Evolutionary conservation across 2,888 invertebrate genomes (phyloP).

Genomic region (Parochlus steinenii): DNA sequence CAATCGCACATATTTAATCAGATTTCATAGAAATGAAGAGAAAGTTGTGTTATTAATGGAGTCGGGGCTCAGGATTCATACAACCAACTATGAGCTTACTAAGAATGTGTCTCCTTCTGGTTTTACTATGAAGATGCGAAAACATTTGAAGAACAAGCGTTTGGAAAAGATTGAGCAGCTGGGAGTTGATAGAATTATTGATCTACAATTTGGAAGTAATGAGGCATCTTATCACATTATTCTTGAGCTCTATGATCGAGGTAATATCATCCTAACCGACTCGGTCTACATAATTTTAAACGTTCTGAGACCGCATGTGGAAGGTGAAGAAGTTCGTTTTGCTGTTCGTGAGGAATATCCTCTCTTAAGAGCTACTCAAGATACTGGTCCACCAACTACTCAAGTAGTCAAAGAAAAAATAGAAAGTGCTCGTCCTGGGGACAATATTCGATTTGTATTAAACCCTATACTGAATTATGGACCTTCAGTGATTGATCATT

Average conservation of each 20-base stretch:
- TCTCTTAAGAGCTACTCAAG: constrained; percentile 51
- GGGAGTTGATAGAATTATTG: constrained; percentile 85
- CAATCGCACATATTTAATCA: constrained; percentile 86
- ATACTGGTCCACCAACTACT: constrained; percentile 34
- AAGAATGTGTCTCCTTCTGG: constrained; percentile 91
- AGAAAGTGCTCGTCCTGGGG: constrained; percentile 47
- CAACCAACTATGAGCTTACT: constrained; percentile 95
- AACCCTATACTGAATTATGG: constrained; percentile 78
- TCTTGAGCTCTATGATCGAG: constrained; percentile 86
- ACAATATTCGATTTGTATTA: constrained; percentile 62
- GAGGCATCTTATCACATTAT: constrained; percentile 92
- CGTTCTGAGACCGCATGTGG: constrained; percentile 79
- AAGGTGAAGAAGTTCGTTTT: constrained; percentile 78
- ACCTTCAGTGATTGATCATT: constrained; percentile 80
- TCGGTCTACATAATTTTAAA: constrained; percentile 76
- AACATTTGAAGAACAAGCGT: constrained; percentile 91
- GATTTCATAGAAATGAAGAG: constrained; percentile 66
- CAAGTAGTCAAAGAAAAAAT: constrained; percentile 43
- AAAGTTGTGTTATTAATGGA: constrained; percentile 82
- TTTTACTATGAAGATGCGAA: constrained; percentile 96
- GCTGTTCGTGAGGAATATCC: constrained; percentile 89
- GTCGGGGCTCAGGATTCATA: constrained; percentile 86
- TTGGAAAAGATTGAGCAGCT: constrained; percentile 72
- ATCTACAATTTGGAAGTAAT: constrained; percentile 85
- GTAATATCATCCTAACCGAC: constrained; percentile 92